Base-by-base conservation (phyloP, 2,888 invertebrate genomes). In the Abrostola triplasia region DNA sequence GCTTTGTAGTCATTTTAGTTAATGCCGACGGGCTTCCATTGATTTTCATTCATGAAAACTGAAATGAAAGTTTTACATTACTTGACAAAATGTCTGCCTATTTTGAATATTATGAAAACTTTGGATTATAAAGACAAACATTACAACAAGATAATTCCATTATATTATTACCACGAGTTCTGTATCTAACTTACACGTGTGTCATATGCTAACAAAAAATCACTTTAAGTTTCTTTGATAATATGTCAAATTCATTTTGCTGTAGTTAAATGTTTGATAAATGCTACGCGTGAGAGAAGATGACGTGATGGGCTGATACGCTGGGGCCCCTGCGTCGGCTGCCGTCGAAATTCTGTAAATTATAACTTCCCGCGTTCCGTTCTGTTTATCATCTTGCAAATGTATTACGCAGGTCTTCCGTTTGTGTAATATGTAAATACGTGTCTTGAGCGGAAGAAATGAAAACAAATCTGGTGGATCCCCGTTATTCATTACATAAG, bases 321-420 rank as follows among this genome's bases (percentile, higher is more conserved):
- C 73, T 65, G 67, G 79, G 77, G 75, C 81, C 83, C 67, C 50
- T 49, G 48, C 61, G 48, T 68, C 78, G 72, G 73, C 72, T 58
- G 24, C 58, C 73, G 81, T 82, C 82, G 73, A 76, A 85, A 83
- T 80, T 70, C 81, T 81, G 79, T 86, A 86, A 89, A 89, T 89
- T 88, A 90, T 87, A 88, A 88, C 88, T 88, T 88, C 83, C 87
- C 84, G 81, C 82, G 77, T 86, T 81, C 83, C 84, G 85, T 88
- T 88, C 86, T 88, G 88, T 90, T 90, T 90, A 90, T 92, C 88
- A 90, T 90, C 86, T 88, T 84, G 84, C 81, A 89, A 90, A 91
- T 88, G 84, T 90, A 90, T 90, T 86, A 84, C 83, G 83, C 76
- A 86, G 83, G 82, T 81, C 84, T 89, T 90, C 88, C 87, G 86